Conservation (phyloP, 1,140 invertebrate species). For the Sminthurides bifidus region DNA sequence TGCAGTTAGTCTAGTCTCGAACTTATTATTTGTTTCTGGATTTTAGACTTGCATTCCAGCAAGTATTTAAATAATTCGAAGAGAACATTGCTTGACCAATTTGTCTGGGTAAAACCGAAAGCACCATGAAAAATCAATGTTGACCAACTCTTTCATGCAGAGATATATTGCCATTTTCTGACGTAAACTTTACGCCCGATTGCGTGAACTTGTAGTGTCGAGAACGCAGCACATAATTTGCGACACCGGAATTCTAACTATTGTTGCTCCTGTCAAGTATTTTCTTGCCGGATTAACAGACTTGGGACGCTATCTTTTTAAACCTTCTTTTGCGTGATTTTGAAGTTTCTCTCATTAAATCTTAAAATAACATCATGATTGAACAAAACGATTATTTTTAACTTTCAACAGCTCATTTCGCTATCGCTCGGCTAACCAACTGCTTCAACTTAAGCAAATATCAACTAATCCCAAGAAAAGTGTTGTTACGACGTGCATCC, state of each 20-base stretch:
- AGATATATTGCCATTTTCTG: background rate
- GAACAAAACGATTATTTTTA: background rate
- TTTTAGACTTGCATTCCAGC: background rate
- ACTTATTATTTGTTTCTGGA: background rate
- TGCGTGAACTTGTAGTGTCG: background rate
- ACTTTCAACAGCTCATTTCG: no score
- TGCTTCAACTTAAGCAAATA: no score
- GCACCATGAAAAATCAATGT: constrained; percentile 3
- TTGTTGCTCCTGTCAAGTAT: background rate
- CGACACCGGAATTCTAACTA: background rate
- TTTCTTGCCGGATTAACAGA: no score
- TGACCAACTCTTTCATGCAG: background rate
- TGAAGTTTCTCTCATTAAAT: no score
- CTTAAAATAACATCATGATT: background rate
- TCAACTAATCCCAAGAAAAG: no score
- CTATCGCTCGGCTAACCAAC: no score
- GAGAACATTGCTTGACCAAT: background rate
- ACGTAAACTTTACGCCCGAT: background rate
- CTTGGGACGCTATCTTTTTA: no score
- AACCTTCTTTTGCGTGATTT: no score
- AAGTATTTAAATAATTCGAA: constrained; percentile 1
- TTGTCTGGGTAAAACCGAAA: constrained; percentile 1
- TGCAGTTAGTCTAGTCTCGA: background rate
- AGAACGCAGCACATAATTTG: no score
- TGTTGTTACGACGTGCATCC: no score